phyloP scores from a whole-genome alignment of 1,140 invertebrate genomes.

The Patella vulgata region DNA sequence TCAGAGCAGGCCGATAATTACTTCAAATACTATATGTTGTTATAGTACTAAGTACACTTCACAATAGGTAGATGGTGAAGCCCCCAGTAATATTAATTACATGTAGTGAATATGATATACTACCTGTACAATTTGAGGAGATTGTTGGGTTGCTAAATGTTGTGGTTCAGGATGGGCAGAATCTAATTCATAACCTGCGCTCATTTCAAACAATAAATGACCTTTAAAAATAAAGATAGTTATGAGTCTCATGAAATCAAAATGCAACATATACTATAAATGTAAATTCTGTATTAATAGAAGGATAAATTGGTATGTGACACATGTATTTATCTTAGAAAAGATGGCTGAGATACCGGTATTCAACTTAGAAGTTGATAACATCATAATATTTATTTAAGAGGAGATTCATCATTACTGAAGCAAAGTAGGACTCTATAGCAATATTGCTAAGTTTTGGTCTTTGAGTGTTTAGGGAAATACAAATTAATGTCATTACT shows the following conservation, averaged over 20 bases:
- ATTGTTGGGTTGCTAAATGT: slow-evolving; percentile 79
- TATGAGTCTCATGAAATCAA: too few relatives aligned
- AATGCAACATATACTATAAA: neutral
- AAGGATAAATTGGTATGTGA: neutral
- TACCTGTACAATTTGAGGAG: slow-evolving; percentile 72
- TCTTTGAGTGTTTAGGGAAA: too few relatives aligned
- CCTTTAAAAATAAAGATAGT: slow-evolving; percentile 64
- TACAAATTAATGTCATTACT: too few relatives aligned
- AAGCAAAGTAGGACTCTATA: too few relatives aligned
- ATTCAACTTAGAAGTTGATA: too few relatives aligned
- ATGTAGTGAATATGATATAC: neutral
- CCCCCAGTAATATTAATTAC: neutral
- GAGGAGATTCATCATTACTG: too few relatives aligned
- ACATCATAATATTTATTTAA: too few relatives aligned
- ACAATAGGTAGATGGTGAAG: neutral
- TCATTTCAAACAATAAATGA: slow-evolving; percentile 91
- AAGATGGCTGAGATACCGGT: too few relatives aligned
- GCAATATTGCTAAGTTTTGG: too few relatives aligned
- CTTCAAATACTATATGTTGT: too few relatives aligned
- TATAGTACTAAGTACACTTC: too few relatives aligned
- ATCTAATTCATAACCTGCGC: slow-evolving; percentile 82
- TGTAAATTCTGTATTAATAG: neutral
- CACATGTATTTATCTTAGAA: neutral
- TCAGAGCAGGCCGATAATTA: too few relatives aligned
- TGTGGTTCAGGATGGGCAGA: slow-evolving; percentile 77